Base-by-base conservation (phyloP, 2,888 invertebrate genomes). In the Lasioglossum calceatum region DNA sequence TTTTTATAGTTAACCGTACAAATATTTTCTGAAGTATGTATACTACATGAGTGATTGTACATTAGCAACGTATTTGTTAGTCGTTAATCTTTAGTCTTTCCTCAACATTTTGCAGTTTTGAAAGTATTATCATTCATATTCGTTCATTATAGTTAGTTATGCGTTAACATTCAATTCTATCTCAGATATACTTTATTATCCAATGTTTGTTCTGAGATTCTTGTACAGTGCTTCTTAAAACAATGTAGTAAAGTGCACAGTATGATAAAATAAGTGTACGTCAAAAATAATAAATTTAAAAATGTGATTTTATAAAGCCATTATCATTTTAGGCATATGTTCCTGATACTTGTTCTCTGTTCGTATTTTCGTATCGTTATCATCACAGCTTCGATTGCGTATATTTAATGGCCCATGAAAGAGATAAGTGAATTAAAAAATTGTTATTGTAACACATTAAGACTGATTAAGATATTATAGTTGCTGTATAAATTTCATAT, bases 341-440 rank as follows among this genome's bases (percentile, higher is more conserved):
- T 27, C 16, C 32, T 1, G 16, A 2, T 64, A 32, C 4, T 14
- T 19, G 32, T 32, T 64, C 64, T 64, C 7, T 16, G 14, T 36
- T 36, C 36, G 36, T 36, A 36, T 36, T 36, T 7, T 64, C 7
- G 5, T 27, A 32, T 64, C 64, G 64, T 64, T 64, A 64, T 64
- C 64, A 61, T 19, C 50, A 23, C 50, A 50, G n/a, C 12, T 32
- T 64, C 16, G 64, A 27, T 64, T 64, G 27, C 32, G 32, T 27
- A 64, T 27, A 16, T 16, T 32, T 27, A 64, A 32, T 64, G 16
- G 32, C 32, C 64, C 32, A 32, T 32, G 32, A 64, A 64, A 32
- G 32, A 64, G 64, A 64, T 64, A 64, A 27, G 64, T 32, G 14
- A 64, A 64, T 27, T n/a, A 58, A 58, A n/a, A 64, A 64, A 58